A percentile compares a stretch with the other conserved stretches of the same genome.
Conservation (phyloP, 1,140 invertebrate genomes). For the Coenobita brevimanus region DNA sequence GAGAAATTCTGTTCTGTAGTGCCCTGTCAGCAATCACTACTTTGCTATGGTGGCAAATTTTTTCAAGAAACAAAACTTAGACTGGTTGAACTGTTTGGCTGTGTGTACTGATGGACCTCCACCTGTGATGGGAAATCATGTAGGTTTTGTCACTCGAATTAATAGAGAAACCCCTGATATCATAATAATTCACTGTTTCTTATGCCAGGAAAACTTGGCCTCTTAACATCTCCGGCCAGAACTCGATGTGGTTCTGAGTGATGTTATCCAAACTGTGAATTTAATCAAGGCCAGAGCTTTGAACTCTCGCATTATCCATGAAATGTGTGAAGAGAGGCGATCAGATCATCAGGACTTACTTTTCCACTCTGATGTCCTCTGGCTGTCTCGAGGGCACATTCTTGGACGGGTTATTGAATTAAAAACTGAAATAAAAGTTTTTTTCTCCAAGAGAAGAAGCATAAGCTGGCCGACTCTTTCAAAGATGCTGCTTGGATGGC, state of each 20-base stretch:
- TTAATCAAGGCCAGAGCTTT: conserved; percentile 2
- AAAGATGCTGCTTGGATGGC: too few species aligned
- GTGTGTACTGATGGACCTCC: conserved; percentile 35
- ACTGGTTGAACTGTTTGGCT: conserved; percentile 47
- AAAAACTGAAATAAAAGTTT: conserved; percentile 29
- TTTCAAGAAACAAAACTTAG: conserved; percentile 39
- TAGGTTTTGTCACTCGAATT: conserved; percentile 46
- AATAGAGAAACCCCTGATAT: conserved; percentile 34
- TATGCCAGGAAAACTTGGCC: conserved; percentile 31
- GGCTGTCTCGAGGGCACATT: conserved; percentile 30
- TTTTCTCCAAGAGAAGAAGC: conserved; percentile 19
- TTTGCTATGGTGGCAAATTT: neutral
- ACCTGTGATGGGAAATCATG: conserved; percentile 32
- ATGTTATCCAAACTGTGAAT: conserved; percentile 33
- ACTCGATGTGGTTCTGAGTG: conserved; percentile 21
- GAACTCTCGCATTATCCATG: conserved; percentile 23
- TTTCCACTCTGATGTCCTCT: conserved; percentile 29
- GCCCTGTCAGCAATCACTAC: conserved; percentile 18
- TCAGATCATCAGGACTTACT: conserved; percentile 38
- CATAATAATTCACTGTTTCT: neutral
- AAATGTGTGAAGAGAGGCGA: conserved; percentile 50
- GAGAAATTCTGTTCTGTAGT: conserved; percentile 23
- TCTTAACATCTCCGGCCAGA: conserved; percentile 9
- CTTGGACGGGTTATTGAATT: neutral
- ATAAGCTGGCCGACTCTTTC: conserved; percentile 27